Evolutionary conservation across 2,888 invertebrate species (phyloP).

Genomic region (Melinaea marsaeus): DNA sequence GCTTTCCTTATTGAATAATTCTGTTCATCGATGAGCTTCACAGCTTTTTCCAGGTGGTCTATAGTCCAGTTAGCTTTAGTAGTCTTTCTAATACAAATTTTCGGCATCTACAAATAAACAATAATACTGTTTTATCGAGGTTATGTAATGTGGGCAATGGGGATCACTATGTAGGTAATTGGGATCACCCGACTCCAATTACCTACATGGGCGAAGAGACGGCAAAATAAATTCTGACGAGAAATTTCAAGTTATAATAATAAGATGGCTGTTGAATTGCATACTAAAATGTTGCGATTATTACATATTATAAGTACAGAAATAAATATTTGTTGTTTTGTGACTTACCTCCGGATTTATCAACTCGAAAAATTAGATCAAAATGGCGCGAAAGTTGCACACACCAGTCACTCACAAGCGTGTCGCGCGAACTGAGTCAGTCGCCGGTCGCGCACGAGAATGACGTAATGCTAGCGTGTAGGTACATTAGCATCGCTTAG

Average conservation of each 20-base stretch:
- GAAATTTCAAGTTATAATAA: too few relatives aligned
- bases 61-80: slow-evolving; percentile 29
- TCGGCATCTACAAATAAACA: slow-evolving; percentile 29
- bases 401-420: not conserved
- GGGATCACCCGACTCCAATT: slow-evolving; percentile 20
- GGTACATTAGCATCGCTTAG: too few relatives aligned
- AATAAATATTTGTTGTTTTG: too few relatives aligned
- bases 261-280: too few relatives aligned
- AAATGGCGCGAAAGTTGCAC: slow-evolving; percentile 6
- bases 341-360: too few relatives aligned
- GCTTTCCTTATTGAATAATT: slow-evolving; percentile 29
- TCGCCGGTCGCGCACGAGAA: slow-evolving; percentile 5
- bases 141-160: slow-evolving; percentile 20
- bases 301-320: too few relatives aligned
- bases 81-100: slow-evolving; percentile 26
- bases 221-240: slow-evolving; percentile 10
- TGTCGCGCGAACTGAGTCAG: slow-evolving; percentile 1
- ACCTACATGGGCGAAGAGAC: slow-evolving; percentile 13
- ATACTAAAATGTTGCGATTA: too few relatives aligned
- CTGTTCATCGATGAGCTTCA: slow-evolving; percentile 26
- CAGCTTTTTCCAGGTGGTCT: slow-evolving; percentile 27
- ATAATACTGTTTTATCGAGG: slow-evolving; percentile 17
- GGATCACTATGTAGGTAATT: slow-evolving; percentile 14
- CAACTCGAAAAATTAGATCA: slow-evolving; percentile 24
- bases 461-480: too few relatives aligned